Conservation (phyloP, 2,113 vertebrate species). For the Candoia aspera region DNA sequence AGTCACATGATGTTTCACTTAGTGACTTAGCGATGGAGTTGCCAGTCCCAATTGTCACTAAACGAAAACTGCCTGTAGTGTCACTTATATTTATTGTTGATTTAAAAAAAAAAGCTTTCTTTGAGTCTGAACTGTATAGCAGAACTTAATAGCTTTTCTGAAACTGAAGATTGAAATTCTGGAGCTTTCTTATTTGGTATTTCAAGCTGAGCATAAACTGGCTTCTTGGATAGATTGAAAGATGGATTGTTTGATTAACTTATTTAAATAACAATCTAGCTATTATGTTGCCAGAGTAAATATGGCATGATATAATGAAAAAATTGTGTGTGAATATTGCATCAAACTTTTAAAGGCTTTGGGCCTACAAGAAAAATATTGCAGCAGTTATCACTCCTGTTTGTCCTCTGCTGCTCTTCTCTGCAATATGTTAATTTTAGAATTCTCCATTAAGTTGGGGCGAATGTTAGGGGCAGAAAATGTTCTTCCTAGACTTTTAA, state of each 20-base stretch:
- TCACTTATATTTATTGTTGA: background rate
- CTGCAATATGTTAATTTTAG: background rate
- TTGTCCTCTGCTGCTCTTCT: background rate
- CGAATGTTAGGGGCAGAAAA: constrained; percentile 58
- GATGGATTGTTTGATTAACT: background rate
- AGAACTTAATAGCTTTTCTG: background rate
- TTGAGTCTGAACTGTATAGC: background rate
- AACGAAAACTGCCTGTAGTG: background rate
- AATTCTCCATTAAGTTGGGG: constrained; percentile 50
- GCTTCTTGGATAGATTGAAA: background rate
- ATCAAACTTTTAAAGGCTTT: background rate
- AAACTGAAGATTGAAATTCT: background rate
- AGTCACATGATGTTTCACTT: background rate
- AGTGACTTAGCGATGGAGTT: background rate
- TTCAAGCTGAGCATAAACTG: background rate
- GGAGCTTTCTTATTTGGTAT: background rate
- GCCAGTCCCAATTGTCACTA: background rate
- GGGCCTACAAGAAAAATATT: background rate
- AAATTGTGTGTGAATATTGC: background rate
- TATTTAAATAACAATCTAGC: background rate
- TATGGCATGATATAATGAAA: background rate
- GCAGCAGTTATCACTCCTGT: background rate
- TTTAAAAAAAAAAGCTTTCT: background rate
- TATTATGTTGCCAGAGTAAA: background rate
- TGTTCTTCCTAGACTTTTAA: constrained; percentile 63